These are phyloP conservation scores for Apostichopus leukothele DNA, from an alignment of 53 echinoderm and acorn worm species.

Conservation along the genomic window DNA sequence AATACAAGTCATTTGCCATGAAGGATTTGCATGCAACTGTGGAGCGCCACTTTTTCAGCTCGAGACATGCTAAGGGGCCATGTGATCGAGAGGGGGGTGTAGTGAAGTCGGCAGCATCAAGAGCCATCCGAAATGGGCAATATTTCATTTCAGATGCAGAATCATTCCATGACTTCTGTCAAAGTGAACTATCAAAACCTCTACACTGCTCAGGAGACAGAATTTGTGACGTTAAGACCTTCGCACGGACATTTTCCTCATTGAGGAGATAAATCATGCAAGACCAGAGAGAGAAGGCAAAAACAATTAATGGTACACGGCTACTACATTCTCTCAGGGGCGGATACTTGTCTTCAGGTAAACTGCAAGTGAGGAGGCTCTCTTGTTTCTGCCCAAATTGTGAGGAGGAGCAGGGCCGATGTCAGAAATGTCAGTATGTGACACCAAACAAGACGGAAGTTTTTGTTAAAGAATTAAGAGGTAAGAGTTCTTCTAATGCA, in stretches of 20 bases:
- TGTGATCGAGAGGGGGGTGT: slow-evolving; percentile 68
- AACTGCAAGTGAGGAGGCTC: slow-evolving; percentile 24
- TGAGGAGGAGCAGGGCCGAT: neutral
- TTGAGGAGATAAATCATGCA: slow-evolving; percentile 19
- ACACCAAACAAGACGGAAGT: slow-evolving; percentile 9
- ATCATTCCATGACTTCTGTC: slow-evolving; percentile 13
- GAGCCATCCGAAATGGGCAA: neutral
- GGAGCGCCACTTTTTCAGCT: slow-evolving; percentile 66
- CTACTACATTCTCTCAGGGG: slow-evolving; percentile 22
- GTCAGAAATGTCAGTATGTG: neutral
- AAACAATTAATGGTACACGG: slow-evolving; percentile 19
- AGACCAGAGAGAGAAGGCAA: slow-evolving; percentile 34
- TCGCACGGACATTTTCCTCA: slow-evolving; percentile 32
- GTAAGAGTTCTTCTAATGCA: neutral
- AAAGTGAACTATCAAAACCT: slow-evolving; percentile 10
- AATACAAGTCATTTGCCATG: slow-evolving; percentile 54
- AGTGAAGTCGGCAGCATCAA: slow-evolving; percentile 46
- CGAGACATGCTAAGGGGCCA: slow-evolving; percentile 68
- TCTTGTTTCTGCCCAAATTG: slow-evolving; percentile 21
- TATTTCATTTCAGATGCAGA: neutral
- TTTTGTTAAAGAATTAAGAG: neutral
- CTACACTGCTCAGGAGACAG: slow-evolving; percentile 34
- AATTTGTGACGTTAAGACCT: slow-evolving; percentile 34
- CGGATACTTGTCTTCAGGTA: slow-evolving; percentile 1
- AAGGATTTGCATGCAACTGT: slow-evolving; percentile 38